These are phyloP conservation scores for Onthophagus sagittarius DNA, from an alignment of 2,888 invertebrate species.

Conservation along the genomic window DNA sequence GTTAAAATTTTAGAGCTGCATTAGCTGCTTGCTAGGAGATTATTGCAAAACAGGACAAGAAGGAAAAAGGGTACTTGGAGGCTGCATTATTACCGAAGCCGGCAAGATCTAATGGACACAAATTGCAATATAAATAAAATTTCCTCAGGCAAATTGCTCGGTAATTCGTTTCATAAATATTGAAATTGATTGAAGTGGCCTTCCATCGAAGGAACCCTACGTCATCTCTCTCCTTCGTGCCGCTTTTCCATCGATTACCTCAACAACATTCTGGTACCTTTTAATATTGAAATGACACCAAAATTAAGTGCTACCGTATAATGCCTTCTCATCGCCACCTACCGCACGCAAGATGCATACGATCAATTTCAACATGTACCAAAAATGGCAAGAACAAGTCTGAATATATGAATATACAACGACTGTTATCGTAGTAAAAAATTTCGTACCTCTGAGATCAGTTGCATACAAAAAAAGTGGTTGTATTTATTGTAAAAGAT, in stretches of 20 bases:
- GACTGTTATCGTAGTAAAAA: neutral
- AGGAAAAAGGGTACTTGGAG: neutral
- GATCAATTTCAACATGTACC: neutral
- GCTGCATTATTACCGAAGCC: constrained; percentile 1
- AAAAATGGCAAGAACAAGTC: neutral
- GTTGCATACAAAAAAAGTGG: too few species aligned
- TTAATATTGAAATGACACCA: constrained; percentile 5
- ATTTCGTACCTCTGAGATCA: too few species aligned
- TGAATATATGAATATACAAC: neutral
- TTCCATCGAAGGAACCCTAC: neutral
- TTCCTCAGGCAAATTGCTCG: constrained; percentile 9
- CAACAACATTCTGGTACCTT: neutral
- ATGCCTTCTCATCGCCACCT: neutral
- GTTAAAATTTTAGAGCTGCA: neutral
- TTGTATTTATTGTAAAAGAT: too few species aligned
- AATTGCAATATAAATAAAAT: constrained; percentile 14
- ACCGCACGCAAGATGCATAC: neutral
- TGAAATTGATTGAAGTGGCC: constrained; percentile 18
- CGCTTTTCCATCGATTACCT: neutral
- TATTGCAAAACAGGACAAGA: constrained; percentile 1
- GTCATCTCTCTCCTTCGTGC: neutral
- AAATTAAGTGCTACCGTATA: neutral
- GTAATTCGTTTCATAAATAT: constrained; percentile 23
- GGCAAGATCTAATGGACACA: constrained; percentile 5
- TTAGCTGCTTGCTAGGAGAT: neutral